phyloP scores from a whole-genome alignment of 2,113 vertebrate species.

The Trematocara nigrifrons region DNA sequence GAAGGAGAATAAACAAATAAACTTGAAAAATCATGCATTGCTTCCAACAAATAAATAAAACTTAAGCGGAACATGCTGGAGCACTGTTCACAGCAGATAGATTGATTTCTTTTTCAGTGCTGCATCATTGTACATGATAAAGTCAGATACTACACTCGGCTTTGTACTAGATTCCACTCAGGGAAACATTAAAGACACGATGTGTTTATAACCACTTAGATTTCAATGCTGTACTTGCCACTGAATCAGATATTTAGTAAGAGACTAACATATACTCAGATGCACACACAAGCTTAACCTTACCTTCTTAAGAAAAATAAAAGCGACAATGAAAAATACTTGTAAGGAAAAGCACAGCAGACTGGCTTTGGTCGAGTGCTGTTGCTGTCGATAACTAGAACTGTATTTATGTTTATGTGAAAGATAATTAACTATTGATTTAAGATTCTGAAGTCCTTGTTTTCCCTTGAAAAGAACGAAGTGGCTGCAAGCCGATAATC shows the following conservation, averaged over 20 bases:
- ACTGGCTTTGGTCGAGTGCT: neutral
- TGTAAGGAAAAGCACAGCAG: neutral
- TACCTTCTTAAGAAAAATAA: neutral
- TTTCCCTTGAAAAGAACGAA: constrained; percentile 37
- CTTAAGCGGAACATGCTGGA: neutral
- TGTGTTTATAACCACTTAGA: neutral
- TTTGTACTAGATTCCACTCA: neutral
- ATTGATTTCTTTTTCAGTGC: neutral
- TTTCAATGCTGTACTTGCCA: neutral
- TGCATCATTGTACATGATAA: neutral
- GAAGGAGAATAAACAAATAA: neutral
- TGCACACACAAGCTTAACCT: neutral
- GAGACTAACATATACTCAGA: neutral
- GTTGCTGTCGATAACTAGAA: neutral
- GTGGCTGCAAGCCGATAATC: constrained; percentile 2
- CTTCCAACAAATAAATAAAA: neutral
- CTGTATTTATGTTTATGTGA: constrained; percentile 61
- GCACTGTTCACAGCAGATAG: neutral
- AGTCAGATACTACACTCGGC: neutral
- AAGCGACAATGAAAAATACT: neutral
- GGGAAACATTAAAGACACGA: neutral
- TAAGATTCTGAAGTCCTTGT: constrained; percentile 26
- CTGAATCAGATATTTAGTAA: neutral
- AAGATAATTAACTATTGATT: constrained; percentile 69
- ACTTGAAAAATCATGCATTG: neutral